Evolutionary conservation across 2,888 invertebrate species (phyloP).

Genomic region (Hymenopus coronatus): DNA sequence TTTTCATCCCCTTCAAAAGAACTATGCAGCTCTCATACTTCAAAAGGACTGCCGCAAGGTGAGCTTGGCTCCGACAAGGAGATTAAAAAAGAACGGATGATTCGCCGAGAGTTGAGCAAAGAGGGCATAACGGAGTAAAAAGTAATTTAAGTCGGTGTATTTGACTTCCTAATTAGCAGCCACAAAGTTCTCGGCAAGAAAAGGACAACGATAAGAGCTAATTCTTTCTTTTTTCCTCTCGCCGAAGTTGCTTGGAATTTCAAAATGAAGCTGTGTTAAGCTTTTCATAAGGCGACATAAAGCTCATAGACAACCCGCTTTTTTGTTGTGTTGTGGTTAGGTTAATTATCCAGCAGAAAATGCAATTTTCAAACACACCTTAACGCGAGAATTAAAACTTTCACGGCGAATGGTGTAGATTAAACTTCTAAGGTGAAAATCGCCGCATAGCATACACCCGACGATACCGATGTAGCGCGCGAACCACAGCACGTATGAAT

Average conservation of each 20-base stretch:
- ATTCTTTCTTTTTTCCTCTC: background rate
- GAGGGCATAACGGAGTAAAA: background rate
- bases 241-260: background rate
- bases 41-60: background rate
- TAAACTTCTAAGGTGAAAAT: too few relatives aligned
- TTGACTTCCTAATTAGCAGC: background rate
- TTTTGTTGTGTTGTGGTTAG: too few relatives aligned
- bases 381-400: too few relatives aligned
- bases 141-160: background rate
- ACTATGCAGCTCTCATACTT: background rate
- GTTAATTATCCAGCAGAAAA: too few relatives aligned
- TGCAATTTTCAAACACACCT: too few relatives aligned
- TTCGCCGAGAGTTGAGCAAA: background rate
- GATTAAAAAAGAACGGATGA: background rate
- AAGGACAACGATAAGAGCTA: background rate
- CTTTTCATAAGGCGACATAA: too few relatives aligned
- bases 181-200: background rate
- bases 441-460: too few relatives aligned
- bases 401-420: too few relatives aligned
- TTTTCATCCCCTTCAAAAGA: too few relatives aligned
- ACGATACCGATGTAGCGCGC: too few relatives aligned
- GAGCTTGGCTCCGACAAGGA: background rate
- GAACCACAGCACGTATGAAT: too few relatives aligned
- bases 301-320: too few relatives aligned
- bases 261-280: background rate